Evolutionary conservation across 2,113 vertebrate genomes (phyloP), one percentile per base, ranked within the genome.

Genomic region (Elgaria multicarinata): DNA sequence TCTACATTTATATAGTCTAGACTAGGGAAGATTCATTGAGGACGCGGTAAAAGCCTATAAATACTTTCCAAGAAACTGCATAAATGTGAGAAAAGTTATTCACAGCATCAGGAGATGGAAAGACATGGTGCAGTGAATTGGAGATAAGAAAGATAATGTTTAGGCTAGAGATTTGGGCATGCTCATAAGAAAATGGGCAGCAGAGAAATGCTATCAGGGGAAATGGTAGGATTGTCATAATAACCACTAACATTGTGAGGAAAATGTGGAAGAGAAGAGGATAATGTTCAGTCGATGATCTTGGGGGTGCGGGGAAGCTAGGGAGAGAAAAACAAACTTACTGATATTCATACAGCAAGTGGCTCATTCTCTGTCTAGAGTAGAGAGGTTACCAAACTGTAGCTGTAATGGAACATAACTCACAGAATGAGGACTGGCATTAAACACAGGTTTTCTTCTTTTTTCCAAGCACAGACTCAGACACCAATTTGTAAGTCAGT

Each of bases 81-180:
- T 88, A 93, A 94, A 93, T 92, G 42, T 81, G 93, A 92, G 86
- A 39, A 88, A 93, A 93, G 87, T 90, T 93, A 95, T 90, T 93
- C 87, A 93, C 76, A 94, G 39, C 66, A 93, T 91, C 84, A 88
- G 39, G 87, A 93, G 75, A 83, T 86, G 46, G 83, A 81, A 93
- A 50, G 83, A 87, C 88, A 94, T 93, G 92, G 85, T 90, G 89
- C 93, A 95, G 62, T 86, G 6, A 92, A 92, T 55, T 87, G 86
- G 93, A 97, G 95, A 91, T 93, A 93, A 92, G 78, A 90, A 83
- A 93, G 83, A 87, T 92, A 90, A 81, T 91, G 39, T 92, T 94
- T 94, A 89, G 93, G 28, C 16, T 88, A 89, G 91, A 88, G 91
- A 92, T 93, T 92, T 92, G 90, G 89, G 92, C 92, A 87, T 91